A percentile compares a stretch with the other conserved stretches of the same genome.
phyloP scores from a whole-genome alignment of 2,797 vertebrate genomes.

The Champsocephalus gunnari region DNA sequence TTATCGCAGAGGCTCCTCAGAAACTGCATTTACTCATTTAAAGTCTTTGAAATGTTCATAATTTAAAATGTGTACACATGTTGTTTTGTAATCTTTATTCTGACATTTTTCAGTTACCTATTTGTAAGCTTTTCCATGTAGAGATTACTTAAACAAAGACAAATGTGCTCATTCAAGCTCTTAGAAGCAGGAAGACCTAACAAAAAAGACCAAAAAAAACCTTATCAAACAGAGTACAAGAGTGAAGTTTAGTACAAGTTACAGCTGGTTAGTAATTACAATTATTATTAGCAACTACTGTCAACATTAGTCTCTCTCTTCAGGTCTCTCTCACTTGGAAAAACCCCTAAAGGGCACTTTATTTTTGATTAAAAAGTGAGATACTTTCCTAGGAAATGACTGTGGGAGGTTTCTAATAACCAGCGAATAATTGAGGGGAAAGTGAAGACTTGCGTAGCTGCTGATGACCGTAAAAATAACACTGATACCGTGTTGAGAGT shows the following conservation, averaged over 20 bases:
- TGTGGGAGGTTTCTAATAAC: conserved; percentile 63
- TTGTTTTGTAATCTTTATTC: background rate
- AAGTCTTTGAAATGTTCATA: background rate
- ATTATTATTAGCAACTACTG: background rate
- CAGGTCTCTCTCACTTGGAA: conserved; percentile 25
- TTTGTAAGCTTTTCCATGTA: background rate
- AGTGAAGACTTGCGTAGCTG: conserved; percentile 10
- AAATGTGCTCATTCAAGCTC: background rate
- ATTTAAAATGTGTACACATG: background rate
- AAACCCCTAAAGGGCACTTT: conserved; percentile 42
- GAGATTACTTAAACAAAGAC: conserved; percentile 1
- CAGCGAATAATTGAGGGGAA: conserved; percentile 13
- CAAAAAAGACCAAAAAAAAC: background rate
- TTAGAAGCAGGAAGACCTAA: background rate
- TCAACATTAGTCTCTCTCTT: conserved; percentile 10
- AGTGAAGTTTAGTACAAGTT: background rate
- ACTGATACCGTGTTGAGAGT: background rate
- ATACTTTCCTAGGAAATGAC: conserved; percentile 52
- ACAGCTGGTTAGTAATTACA: conserved; percentile 1
- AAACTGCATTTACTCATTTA: background rate
- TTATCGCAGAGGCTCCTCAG: background rate
- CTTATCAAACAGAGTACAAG: background rate
- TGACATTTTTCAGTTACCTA: background rate
- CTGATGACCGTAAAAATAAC: conserved; percentile 31
- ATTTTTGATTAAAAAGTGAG: conserved; percentile 12